phyloP scores from a whole-genome alignment of 2,888 invertebrate species.

The Drosophila conformis region DNA sequence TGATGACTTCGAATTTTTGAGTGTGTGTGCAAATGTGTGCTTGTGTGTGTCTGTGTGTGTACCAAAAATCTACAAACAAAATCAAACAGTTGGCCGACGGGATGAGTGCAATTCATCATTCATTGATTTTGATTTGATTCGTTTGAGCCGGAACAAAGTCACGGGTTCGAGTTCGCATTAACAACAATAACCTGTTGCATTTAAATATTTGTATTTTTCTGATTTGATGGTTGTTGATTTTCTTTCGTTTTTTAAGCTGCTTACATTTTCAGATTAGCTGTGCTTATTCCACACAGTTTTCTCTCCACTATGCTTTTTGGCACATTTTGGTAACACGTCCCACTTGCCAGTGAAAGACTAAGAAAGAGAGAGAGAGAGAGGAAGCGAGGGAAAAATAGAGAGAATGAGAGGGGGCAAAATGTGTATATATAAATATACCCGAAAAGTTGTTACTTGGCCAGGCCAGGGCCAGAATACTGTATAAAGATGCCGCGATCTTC shows the following conservation, averaged over 20 bases:
- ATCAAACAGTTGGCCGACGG: constrained; percentile 30
- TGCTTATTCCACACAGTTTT: constrained; percentile 51
- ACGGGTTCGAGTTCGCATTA: constrained; percentile 30
- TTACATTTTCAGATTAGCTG: constrained; percentile 74
- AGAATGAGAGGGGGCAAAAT: not conserved
- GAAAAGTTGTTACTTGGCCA: constrained; percentile 50
- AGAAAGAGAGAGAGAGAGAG: constrained; percentile 1
- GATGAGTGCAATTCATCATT: constrained; percentile 57
- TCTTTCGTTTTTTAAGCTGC: constrained; percentile 44
- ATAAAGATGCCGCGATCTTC: constrained; percentile 52
- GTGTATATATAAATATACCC: constrained; percentile 44
- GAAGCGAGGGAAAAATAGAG: not conserved
- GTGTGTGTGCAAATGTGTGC: constrained; percentile 5
- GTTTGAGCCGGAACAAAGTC: constrained; percentile 19
- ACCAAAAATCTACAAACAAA: constrained; percentile 44
- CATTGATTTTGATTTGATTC: constrained; percentile 31
- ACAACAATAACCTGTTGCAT: constrained; percentile 54
- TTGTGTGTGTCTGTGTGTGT: constrained; percentile 2
- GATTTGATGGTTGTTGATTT: not conserved
- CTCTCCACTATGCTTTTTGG: constrained; percentile 58
- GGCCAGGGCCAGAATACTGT: constrained; percentile 34
- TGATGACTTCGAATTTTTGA: constrained; percentile 49
- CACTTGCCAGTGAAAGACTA: constrained; percentile 63
- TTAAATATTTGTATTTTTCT: constrained; percentile 21
- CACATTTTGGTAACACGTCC: constrained; percentile 73